Percentiles rank a stretch among this genome's conserved stretches.
These are phyloP conservation scores for Odobenus rosmarus DNA, from an alignment of 2,113 vertebrate genomes.

Conservation along the genomic window DNA sequence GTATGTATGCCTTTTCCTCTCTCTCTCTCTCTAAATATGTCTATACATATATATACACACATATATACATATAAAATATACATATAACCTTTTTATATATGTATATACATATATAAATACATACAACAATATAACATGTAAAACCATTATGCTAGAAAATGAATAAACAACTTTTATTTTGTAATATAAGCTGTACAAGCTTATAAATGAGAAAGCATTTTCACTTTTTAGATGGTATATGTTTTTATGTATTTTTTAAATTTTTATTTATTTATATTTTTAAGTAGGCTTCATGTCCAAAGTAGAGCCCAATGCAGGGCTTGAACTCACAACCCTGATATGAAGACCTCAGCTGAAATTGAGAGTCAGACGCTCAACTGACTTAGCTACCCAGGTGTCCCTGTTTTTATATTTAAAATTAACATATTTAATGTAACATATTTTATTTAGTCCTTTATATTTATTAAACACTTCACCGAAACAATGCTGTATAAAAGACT, in stretches of 20 bases:
- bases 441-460: not conserved
- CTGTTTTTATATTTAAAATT: not conserved
- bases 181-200: not conserved
- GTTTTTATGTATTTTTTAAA: not conserved
- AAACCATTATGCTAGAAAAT: not conserved
- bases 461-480: not conserved
- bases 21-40: not conserved
- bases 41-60: not conserved
- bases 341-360: not conserved
- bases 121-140: not conserved
- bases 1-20: not conserved
- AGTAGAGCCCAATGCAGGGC: not conserved
- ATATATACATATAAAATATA: not conserved
- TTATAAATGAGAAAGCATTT: not conserved
- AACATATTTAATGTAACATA: not conserved
- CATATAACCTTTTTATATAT: not conserved
- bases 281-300: not conserved
- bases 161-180: not conserved
- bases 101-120: not conserved
- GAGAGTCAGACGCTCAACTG: not conserved
- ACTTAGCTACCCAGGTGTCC: not conserved
- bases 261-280: not conserved
- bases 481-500: not conserved
- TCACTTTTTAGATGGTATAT: not conserved
- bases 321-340: not conserved